phyloP scores from a whole-genome alignment of 1,140 invertebrate species.

The Rhynchophorus ferrugineus region DNA sequence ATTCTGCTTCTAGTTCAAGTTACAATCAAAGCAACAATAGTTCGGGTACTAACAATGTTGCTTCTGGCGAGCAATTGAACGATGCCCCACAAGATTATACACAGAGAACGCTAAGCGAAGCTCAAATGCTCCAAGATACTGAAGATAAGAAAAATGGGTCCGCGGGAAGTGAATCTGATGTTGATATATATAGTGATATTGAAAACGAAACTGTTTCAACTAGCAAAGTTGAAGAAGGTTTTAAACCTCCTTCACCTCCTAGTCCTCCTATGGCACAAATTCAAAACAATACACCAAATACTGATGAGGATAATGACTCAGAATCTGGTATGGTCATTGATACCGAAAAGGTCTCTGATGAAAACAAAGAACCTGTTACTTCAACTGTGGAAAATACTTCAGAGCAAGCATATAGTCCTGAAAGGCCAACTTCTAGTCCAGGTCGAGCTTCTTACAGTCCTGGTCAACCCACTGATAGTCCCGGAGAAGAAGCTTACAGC shows the following conservation, averaged over 20 bases:
- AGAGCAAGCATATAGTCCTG: background rate
- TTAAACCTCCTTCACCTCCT: conserved; percentile 38
- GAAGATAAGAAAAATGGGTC: conserved; percentile 15
- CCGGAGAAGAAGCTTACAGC: background rate
- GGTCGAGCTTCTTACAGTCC: conserved; percentile 7
- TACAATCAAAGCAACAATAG: background rate
- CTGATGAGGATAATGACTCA: conserved; percentile 48
- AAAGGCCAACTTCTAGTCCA: conserved; percentile 7
- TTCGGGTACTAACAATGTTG: background rate
- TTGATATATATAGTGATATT: conserved; percentile 51
- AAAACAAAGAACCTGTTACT: conserved; percentile 20
- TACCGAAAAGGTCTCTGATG: conserved; percentile 40
- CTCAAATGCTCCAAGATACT: conserved; percentile 11
- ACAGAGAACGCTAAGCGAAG: conserved; percentile 27
- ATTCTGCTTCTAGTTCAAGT: background rate
- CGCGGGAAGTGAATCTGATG: conserved; percentile 35
- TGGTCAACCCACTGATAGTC: conserved; percentile 1
- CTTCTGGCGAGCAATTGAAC: conserved; percentile 12
- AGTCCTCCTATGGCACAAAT: conserved; percentile 37
- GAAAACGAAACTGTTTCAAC: conserved; percentile 45
- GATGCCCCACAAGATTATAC: conserved; percentile 35
- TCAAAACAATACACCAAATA: conserved; percentile 8
- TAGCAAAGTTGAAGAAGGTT: conserved; percentile 26
- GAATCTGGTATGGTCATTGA: conserved; percentile 61
- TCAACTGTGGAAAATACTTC: conserved; percentile 13